These are phyloP conservation scores for Ispidina lecontei DNA, from an alignment of 2,797 vertebrate genomes.

Conservation along the genomic window DNA sequence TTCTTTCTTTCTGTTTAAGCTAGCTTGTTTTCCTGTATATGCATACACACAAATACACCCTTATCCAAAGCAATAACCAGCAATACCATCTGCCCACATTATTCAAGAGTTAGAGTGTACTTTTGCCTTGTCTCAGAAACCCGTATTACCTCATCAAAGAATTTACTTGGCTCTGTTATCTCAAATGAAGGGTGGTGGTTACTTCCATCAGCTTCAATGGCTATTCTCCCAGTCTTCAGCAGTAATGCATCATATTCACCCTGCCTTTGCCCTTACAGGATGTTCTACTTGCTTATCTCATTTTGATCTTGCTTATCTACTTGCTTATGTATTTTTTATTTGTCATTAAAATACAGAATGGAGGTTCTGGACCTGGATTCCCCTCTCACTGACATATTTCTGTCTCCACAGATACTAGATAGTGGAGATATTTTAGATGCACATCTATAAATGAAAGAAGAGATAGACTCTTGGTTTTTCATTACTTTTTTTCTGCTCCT, in stretches of 20 bases:
- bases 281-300: constrained; percentile 12
- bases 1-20: neutral
- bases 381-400: neutral
- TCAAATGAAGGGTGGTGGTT: constrained; percentile 23
- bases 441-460: neutral
- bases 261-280: constrained; percentile 1
- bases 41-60: neutral
- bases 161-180: constrained; percentile 12
- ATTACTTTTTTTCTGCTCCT: neutral
- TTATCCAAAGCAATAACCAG: constrained; percentile 19
- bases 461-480: neutral
- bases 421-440: neutral
- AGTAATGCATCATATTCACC: neutral
- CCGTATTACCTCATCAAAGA: constrained; percentile 51
- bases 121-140: constrained; percentile 27
- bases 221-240: neutral
- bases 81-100: neutral
- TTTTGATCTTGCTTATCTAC: too few relatives aligned
- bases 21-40: neutral
- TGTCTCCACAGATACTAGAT: neutral
- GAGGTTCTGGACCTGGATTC: neutral
- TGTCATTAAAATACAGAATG: constrained; percentile 14
- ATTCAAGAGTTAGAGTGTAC: neutral
- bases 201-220: constrained; percentile 22
- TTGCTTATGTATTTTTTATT: neutral